phyloP scores from a whole-genome alignment of 1,140 invertebrate species.

The Pseudomyrmex cubaensis region DNA sequence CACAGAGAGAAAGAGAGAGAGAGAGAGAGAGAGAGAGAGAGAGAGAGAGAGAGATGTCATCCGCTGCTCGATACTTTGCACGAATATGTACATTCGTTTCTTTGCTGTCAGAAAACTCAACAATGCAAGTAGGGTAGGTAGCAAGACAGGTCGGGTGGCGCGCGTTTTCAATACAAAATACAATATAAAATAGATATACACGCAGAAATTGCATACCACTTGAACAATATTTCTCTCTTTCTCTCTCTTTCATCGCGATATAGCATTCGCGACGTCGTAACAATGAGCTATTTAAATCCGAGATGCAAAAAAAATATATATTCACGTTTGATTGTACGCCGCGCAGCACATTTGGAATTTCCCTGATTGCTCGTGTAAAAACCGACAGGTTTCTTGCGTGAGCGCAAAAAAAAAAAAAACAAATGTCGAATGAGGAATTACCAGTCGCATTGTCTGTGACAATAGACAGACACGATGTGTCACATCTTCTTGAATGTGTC shows the following conservation, averaged over 20 bases:
- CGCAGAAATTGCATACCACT: no score
- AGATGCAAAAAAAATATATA: neutral
- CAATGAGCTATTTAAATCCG: neutral
- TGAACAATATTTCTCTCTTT: no score
- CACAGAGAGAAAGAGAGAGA: neutral
- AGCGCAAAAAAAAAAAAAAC: neutral
- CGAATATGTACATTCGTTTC: no score
- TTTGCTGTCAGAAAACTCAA: no score
- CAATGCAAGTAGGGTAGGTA: no score
- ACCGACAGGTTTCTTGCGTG: neutral
- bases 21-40: no score
- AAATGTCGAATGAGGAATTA: neutral
- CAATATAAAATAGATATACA: no score
- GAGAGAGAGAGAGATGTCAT: neutral
- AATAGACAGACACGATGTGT: neutral
- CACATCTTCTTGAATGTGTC: neutral
- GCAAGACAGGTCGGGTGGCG: no score
- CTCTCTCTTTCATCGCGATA: no score
- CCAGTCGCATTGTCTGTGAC: neutral
- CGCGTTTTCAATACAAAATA: no score
- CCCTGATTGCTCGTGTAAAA: neutral
- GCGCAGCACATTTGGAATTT: conserved; percentile 21
- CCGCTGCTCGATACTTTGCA: no score
- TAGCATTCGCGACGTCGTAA: neutral
- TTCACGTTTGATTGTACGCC: conserved; percentile 3